Percentiles rank a stretch among this genome's conserved stretches.
Evolutionary conservation across 2,888 invertebrate species (phyloP).

Genomic region (Andrena bucephala): DNA sequence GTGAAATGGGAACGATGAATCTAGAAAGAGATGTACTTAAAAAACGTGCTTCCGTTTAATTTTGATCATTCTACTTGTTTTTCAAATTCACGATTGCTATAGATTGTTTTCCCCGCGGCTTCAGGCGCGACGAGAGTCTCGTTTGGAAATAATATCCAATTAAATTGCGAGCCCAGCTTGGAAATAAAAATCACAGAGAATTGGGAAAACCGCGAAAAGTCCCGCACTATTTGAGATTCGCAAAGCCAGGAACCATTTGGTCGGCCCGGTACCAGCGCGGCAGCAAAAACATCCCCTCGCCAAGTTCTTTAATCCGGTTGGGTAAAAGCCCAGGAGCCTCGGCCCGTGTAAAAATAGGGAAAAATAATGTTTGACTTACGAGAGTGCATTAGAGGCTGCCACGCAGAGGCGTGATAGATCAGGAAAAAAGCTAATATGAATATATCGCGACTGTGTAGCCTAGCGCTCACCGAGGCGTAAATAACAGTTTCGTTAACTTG

Average conservation of each 20-base stretch:
- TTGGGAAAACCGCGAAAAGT: neutral
- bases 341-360: neutral
- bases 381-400: constrained; percentile 5
- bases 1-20: no score
- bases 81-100: no score
- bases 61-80: no score
- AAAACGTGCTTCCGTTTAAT: no score
- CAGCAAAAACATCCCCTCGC: constrained; percentile 1
- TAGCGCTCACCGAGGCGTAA: constrained; percentile 7
- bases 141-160: neutral
- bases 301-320: constrained; percentile 12
- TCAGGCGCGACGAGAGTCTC: neutral
- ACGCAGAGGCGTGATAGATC: constrained; percentile 12
- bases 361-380: neutral
- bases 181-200: neutral
- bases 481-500: constrained; percentile 23
- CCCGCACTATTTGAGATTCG: constrained; percentile 1
- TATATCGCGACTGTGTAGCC: neutral
- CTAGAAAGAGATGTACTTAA: no score
- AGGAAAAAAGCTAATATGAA: constrained; percentile 19
- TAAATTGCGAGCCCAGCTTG: neutral
- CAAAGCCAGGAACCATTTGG: constrained; percentile 4
- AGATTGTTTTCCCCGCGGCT: no score
- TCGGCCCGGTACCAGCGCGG: neutral
- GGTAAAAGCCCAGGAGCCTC: constrained; percentile 1